Base-by-base conservation (phyloP, 2,888 invertebrate species). In the Meliscaeva auricollis region DNA sequence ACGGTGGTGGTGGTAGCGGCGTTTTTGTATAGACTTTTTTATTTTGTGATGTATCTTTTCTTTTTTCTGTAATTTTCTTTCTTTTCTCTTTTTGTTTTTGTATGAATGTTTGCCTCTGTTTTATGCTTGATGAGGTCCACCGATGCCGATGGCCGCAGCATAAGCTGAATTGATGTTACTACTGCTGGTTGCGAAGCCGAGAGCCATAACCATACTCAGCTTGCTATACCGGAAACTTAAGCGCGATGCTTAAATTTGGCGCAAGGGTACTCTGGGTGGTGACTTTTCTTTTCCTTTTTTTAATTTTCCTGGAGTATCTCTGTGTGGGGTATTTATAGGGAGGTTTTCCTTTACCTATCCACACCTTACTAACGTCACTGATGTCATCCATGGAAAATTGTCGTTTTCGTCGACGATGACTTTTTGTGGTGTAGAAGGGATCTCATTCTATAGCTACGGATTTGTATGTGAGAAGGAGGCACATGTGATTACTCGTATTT, bases 81-180 rank as follows among this genome's bases (percentile, higher is more conserved):
- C 58, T 68, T 79, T 79, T 68, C 60, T 76, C 68, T 74, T 38
- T 46, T 46, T 64, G 26, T 66, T 74, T 73, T 58, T 79, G 66
- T 73, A 32, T 48, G 69, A 76, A 77, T 85, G 76, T 81, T 85
- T 85, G 85, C 80, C 79, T 85, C 85, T 76, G 80, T 85, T 85
- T 85, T 81, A 85, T 85, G 85, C 85, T 81, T 85, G 76, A 85
- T 85, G 85, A 85, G 85, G 85, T 85, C 80, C 85, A 76, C 85
- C 85, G 84, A 84, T 84, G 84, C 79, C 79, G 62, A 72, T 78
- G 60, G 76, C 62, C 76, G 50, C 66, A 76, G 72, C 79, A 68
- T 76, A 85, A 85, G 80, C 85, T 85, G 85, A 81, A 80, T 85
- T 80, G 80, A 76, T 76, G 76, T 68, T 85, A 35, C 52, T 68